Conservation (phyloP, 1,140 invertebrate species). For the Tetragnatha versicolor region DNA sequence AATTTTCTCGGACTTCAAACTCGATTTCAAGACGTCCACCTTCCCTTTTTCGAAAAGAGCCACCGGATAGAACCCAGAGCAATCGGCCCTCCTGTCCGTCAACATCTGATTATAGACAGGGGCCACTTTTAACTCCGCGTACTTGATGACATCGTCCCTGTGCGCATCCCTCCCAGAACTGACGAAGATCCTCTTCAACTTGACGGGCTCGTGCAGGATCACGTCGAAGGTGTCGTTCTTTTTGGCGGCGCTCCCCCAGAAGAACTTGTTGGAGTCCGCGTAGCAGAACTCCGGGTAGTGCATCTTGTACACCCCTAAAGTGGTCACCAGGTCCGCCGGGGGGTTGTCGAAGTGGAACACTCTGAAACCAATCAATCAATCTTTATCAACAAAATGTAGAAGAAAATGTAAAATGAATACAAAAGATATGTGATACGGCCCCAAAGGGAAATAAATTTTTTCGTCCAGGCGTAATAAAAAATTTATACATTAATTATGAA, state of each 20-base stretch:
- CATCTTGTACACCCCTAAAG: slow-evolving; percentile 22
- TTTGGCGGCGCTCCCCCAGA: slow-evolving; percentile 43
- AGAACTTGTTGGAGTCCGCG: slow-evolving; percentile 9
- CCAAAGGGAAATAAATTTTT: too few relatives aligned
- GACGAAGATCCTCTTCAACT: slow-evolving; percentile 17
- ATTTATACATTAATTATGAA: too few relatives aligned
- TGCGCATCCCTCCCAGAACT: slow-evolving; percentile 19
- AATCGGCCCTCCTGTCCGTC: slow-evolving; percentile 21
- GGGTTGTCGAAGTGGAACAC: slow-evolving; percentile 66
- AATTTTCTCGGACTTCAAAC: not conserved
- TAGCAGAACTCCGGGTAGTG: slow-evolving; percentile 46
- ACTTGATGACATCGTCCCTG: slow-evolving; percentile 17
- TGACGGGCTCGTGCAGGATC: slow-evolving; percentile 16
- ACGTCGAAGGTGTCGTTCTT: slow-evolving; percentile 52
- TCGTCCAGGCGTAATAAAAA: too few relatives aligned
- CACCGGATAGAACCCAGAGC: slow-evolving; percentile 7
- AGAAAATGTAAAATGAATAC: too few relatives aligned
- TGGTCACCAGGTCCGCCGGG: slow-evolving; percentile 36
- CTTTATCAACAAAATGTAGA: too few relatives aligned
- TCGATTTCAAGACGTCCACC: not conserved
- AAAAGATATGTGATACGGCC: too few relatives aligned
- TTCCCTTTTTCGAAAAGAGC: slow-evolving; percentile 39
- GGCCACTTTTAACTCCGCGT: slow-evolving; percentile 16
- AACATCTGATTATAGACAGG: slow-evolving; percentile 12
- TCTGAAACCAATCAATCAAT: too few relatives aligned